These are phyloP conservation scores for Cephonodes hylas DNA, from an alignment of 2,888 invertebrate species.

Conservation along the genomic window DNA sequence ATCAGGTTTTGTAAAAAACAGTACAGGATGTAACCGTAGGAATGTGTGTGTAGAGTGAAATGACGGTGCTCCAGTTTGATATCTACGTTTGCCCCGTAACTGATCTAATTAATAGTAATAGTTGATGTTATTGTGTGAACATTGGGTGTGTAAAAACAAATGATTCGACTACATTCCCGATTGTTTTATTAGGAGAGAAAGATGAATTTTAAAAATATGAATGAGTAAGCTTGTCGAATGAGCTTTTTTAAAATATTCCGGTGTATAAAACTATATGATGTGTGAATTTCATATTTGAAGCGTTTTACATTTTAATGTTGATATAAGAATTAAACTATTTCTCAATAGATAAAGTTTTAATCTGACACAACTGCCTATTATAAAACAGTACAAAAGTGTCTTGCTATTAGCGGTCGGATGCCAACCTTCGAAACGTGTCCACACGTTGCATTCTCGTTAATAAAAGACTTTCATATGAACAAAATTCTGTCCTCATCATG, in stretches of 20 bases:
- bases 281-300: neutral
- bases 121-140: constrained; percentile 6
- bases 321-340: neutral
- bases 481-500: neutral
- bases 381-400: neutral
- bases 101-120: neutral
- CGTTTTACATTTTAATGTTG: neutral
- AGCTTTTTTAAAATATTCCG: neutral
- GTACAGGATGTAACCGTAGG: neutral
- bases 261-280: neutral
- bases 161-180: constrained; percentile 62
- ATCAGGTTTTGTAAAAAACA: neutral
- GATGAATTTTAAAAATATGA: constrained; percentile 14
- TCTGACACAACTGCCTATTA: neutral
- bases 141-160: constrained; percentile 26
- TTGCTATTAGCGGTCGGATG: neutral
- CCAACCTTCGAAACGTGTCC: neutral
- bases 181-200: constrained; percentile 33
- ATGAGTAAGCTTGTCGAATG: neutral
- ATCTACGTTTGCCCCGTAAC: neutral
- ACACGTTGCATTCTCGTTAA: neutral
- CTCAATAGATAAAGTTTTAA: neutral
- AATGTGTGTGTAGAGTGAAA: neutral
- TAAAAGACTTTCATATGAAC: neutral
- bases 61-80: neutral